Conservation (phyloP, 2,113 vertebrate species). For the Agapornis roseicollis region DNA sequence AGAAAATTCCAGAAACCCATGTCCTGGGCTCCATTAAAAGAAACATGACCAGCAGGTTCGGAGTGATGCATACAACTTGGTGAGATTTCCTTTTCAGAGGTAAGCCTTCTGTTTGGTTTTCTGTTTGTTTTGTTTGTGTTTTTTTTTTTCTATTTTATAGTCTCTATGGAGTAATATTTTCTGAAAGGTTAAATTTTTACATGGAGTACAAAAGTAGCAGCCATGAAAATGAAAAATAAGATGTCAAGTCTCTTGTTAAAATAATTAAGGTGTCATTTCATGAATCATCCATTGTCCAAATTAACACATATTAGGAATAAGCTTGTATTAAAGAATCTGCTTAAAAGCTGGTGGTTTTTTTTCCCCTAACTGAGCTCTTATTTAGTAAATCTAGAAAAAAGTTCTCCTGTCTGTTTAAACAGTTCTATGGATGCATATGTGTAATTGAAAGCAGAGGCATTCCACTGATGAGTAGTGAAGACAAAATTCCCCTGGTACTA, state of each 20-base stretch:
- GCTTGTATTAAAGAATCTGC: neutral
- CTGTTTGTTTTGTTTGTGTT: neutral
- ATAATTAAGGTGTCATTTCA: neutral
- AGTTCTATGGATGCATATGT: accelerated
- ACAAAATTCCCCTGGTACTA: neutral
- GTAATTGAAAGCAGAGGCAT: neutral
- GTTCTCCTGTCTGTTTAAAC: neutral
- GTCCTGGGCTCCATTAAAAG: neutral
- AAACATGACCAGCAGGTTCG: neutral
- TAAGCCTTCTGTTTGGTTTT: neutral
- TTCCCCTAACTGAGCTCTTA: neutral
- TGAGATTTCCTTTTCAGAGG: neutral
- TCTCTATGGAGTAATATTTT: neutral
- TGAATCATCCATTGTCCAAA: neutral
- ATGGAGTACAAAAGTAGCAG: neutral
- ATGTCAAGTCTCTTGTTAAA: neutral
- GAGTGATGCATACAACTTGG: neutral
- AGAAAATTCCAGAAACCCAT: neutral
- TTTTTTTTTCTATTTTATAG: neutral
- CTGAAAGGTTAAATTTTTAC: neutral
- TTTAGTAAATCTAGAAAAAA: neutral
- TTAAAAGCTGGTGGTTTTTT: neutral
- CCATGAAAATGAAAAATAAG: neutral
- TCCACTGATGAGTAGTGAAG: neutral
- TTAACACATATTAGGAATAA: neutral